phyloP scores from a whole-genome alignment of 1,140 invertebrate species.

The Calosoma granatense region DNA sequence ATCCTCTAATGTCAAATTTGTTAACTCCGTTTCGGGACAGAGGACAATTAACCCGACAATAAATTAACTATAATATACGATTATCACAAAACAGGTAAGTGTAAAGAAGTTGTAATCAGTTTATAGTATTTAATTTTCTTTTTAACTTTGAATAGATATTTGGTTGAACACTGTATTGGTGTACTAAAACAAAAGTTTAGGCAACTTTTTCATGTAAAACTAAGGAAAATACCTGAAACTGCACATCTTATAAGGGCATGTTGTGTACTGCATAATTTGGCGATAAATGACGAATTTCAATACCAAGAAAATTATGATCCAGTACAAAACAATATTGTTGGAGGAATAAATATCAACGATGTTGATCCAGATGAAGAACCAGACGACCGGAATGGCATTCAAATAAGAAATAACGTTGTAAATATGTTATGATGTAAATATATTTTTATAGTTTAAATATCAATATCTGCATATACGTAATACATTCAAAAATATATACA shows the following conservation, averaged over 20 bases:
- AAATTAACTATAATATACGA: slow-evolving; percentile 15
- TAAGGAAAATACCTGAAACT: slow-evolving; percentile 14
- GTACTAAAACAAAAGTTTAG: slow-evolving; percentile 16
- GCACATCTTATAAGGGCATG: not conserved
- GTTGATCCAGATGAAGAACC: not conserved
- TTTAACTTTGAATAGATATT: slow-evolving; percentile 10
- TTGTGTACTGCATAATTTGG: not conserved
- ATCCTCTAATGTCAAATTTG: slow-evolving; percentile 13
- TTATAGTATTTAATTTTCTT: not conserved
- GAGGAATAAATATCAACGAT: not conserved
- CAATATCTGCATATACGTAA: too few relatives aligned
- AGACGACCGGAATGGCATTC: too few relatives aligned
- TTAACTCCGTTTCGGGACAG: slow-evolving; percentile 16
- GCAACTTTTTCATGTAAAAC: slow-evolving; percentile 15
- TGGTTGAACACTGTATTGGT: slow-evolving; percentile 19
- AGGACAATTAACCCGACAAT: slow-evolving; percentile 1
- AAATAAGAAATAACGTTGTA: too few relatives aligned
- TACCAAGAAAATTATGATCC: not conserved
- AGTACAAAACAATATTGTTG: not conserved
- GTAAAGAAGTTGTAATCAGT: not conserved
- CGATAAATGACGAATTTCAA: not conserved
- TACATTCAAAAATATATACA: too few relatives aligned
- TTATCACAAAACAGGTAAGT: slow-evolving; percentile 11
- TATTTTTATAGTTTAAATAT: too few relatives aligned
- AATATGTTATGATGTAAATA: too few relatives aligned